Conservation (phyloP, 1,140 invertebrate genomes). For the Drosophila kurseongensis region DNA sequence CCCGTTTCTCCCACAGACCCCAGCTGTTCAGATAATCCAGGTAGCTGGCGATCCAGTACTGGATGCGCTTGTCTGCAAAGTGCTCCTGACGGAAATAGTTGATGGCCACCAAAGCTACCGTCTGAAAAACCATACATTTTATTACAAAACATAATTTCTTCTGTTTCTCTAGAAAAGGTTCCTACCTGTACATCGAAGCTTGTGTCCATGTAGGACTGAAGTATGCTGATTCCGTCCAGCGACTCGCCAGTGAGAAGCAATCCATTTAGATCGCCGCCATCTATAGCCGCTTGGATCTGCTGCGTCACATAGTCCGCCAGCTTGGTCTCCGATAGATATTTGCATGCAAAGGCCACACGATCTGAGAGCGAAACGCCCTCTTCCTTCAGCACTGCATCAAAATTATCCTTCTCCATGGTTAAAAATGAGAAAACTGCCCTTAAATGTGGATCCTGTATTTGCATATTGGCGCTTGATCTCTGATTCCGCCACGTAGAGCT, state of each 20-base stretch:
- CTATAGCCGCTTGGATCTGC: conserved; percentile 89
- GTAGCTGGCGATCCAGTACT: conserved; percentile 91
- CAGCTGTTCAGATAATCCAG: conserved; percentile 90
- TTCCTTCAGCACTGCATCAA: conserved; percentile 92
- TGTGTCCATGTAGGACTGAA: conserved; percentile 95
- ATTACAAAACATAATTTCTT: too few species aligned
- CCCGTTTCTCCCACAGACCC: conserved; percentile 91
- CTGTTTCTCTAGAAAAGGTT: neutral
- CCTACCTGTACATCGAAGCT: conserved; percentile 92
- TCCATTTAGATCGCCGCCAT: conserved; percentile 93
- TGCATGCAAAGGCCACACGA: conserved; percentile 96
- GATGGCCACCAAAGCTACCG: conserved; percentile 92
- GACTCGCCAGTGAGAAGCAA: conserved; percentile 93
- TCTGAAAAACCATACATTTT: conserved; percentile 85
- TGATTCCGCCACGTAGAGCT: conserved; percentile 93
- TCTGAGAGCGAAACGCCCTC: conserved; percentile 93
- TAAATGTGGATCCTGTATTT: conserved; percentile 94
- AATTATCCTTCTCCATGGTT: conserved; percentile 91
- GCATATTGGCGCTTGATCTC: conserved; percentile 89
- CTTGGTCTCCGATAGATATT: conserved; percentile 93
- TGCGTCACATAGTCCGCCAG: conserved; percentile 91
- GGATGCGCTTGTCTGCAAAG: conserved; percentile 87
- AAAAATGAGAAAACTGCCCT: conserved; percentile 96
- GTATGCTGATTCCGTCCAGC: conserved; percentile 90
- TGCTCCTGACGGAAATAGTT: conserved; percentile 89